Evolutionary conservation across 2,797 vertebrate genomes (phyloP).

Genomic region (Clangula hyemalis): DNA sequence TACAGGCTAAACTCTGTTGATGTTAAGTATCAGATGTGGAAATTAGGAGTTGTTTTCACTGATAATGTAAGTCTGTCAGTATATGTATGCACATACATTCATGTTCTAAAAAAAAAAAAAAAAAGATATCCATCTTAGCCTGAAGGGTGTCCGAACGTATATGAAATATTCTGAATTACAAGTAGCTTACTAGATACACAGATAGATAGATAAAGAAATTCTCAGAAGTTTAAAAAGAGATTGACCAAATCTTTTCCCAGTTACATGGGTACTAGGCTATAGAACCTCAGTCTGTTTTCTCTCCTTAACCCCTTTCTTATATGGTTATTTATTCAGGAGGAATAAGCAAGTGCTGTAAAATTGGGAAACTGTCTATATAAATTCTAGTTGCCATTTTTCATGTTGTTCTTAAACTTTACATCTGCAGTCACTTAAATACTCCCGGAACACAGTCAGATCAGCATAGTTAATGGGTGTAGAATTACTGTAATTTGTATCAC

Average conservation of each 20-base stretch:
- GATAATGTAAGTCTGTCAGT: conserved; percentile 87
- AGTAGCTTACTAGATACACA: not conserved
- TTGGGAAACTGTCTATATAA: not conserved
- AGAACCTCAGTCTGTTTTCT: not conserved
- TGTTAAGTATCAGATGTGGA: conserved; percentile 98
- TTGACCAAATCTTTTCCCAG: not conserved
- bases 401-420: not conserved
- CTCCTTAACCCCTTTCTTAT: not conserved
- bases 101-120: not conserved
- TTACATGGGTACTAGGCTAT: not conserved
- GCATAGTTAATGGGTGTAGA: not conserved
- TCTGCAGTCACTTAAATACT: not conserved
- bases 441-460: not conserved
- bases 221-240: not conserved
- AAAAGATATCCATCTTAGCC: not conserved
- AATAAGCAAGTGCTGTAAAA: not conserved
- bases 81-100: not conserved
- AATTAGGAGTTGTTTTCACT: conserved; percentile 96
- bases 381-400: not conserved
- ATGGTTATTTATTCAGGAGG: not conserved
- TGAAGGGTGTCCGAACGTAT: not conserved
- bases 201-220: not conserved
- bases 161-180: not conserved
- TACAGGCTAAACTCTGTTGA: conserved; percentile 92
- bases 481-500: not conserved